Conservation (phyloP, 2,797 vertebrate species). For the Betta splendens region DNA sequence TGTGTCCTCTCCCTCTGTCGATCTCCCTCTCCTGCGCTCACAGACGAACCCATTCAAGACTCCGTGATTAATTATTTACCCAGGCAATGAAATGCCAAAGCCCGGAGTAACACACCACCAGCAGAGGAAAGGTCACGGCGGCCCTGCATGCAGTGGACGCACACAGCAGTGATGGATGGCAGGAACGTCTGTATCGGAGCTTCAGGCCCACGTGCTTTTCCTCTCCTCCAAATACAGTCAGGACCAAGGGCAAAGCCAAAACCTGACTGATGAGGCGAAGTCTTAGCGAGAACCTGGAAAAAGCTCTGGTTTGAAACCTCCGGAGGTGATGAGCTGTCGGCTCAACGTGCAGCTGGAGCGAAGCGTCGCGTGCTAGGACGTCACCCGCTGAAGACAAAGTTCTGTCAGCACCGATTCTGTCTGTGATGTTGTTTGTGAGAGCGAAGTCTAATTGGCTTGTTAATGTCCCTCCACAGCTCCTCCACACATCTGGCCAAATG, state of each 20-base stretch:
- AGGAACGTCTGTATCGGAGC: constrained; percentile 69
- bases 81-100: constrained; percentile 80
- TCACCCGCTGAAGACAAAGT: constrained; percentile 7
- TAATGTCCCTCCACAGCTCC: constrained; percentile 68
- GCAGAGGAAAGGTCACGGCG: constrained; percentile 77
- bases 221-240: constrained; percentile 48
- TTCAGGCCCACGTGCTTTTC: constrained; percentile 60
- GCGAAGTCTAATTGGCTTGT: constrained; percentile 46
- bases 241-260: constrained; percentile 60
- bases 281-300: constrained; percentile 31
- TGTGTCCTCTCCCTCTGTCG: constrained; percentile 58
- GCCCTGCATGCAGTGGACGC: constrained; percentile 45
- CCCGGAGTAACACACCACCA: constrained; percentile 64
- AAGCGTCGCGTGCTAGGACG: too few species aligned
- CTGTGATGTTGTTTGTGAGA: neutral
- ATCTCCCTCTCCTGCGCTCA: constrained; percentile 46
- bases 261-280: constrained; percentile 52
- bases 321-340: constrained; percentile 34
- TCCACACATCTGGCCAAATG: constrained; percentile 89
- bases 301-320: constrained; percentile 47
- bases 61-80: constrained; percentile 82
- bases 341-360: too few species aligned
- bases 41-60: constrained; percentile 69
- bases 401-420: constrained; percentile 2
- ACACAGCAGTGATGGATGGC: constrained; percentile 64